Base-by-base conservation (phyloP, 2,797 vertebrate genomes). In the Buphagus erythrorhynchus region DNA sequence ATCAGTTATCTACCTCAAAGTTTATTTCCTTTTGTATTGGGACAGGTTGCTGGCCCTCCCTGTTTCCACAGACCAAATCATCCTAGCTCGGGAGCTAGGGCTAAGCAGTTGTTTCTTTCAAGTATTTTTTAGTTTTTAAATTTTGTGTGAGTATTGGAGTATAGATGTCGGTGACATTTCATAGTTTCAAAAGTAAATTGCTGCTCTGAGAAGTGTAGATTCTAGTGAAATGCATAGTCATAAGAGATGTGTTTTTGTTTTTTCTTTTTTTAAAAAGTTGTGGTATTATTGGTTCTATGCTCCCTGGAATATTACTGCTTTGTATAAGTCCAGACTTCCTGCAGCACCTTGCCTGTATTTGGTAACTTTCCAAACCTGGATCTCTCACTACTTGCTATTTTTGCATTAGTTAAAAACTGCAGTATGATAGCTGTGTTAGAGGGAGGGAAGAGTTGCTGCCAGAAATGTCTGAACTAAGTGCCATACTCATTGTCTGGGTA, bases 1-100 rank as follows among this genome's bases (percentile, higher is more conserved):
- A 99, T 99, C 99, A 99, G 98, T 99, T 99, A 99, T 99, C 99
- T 99, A 99, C 99, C 99, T 99, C 99, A 99, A 98, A 99, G 98
- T 98, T 99, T 98, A 97, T 97, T 99, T 99, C 98, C 98, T 99
- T 99, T 99, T 99, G 97, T 99, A 98, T 96, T 98, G 98, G 98
- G 98, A 98, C 98, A 99, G 99, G 99, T 99, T 99, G 99, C 99
- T 99, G 99, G 99, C 99, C 99, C 99, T 99, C 98, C 99, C 99
- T 99, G 98, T 98, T 99, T 98, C 99, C 98, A 98, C 99, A 99
- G 99, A 99, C 99, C 99, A 99, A 99, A 99, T 97, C 98, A 98
- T 98, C 98, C 99, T 98, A 97, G 99, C 99, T 99, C 99, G 80
- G 99, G 99, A 99, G 99, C 99, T 99, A 99, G 99, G 98, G 96